Evolutionary conservation across 2,113 vertebrate species (phyloP), one percentile per base, ranked within the genome.

Genomic region (Passer domesticus): DNA sequence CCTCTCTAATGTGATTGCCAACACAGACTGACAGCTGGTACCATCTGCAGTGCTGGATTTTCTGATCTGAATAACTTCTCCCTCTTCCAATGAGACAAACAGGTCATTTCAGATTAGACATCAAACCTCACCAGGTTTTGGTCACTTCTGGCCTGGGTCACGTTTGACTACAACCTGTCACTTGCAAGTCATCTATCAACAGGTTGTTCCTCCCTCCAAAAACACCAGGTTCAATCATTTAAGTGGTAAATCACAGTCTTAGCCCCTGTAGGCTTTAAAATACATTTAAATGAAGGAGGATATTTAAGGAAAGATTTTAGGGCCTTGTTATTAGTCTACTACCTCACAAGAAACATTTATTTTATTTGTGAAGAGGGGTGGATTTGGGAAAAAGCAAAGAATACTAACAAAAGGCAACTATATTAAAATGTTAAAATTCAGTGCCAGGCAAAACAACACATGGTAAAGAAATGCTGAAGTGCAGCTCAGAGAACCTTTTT

Each of bases 21-120:
- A 95, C 85, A 83, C 75, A 75, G 64, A 90, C 33, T 96, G 96
- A 96, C 95, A 97, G 94, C 89, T 93, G 76, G 88, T 93, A 95
- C 94, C 92, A 95, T 92, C 95, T 96, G 93, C 68, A 84, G 76
- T 5, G 10, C 72, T 72, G 79, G 2, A 27, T 90, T 88, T 60
- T 46, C 90, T 75, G 60, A 90, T 94, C 62, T 95, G 72, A 93
- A 49, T 83, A 90, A 92, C 73, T 95, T 87, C 62, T 89, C 80
- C 78, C 64, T 49, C 64, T 90, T 81, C 23, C 90, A 90, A 4
- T 27, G 69, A 96, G 83, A 94, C 83, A 96, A 93, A 94, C 79
- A 72, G 92, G 73, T 97, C 92, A 74, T 83, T 86, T 87, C 76
- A 62, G 59, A 96, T 95, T 60, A 97, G 52, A 75, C n/a, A 78